phyloP scores from a whole-genome alignment of 2,888 invertebrate genomes.

The Leptothorax acervorum region DNA sequence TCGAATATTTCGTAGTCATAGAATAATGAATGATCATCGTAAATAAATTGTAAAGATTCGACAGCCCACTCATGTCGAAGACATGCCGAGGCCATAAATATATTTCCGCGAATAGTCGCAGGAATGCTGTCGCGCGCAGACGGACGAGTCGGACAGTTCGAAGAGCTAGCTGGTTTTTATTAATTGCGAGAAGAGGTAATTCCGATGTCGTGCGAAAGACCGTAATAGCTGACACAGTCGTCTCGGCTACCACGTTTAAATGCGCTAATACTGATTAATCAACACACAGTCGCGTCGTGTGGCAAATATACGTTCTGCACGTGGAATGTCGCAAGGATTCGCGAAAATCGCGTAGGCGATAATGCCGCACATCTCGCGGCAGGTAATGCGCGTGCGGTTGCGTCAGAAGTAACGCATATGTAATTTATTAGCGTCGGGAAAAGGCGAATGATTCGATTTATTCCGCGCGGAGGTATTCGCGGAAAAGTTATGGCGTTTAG shows the following conservation, averaged over 20 bases:
- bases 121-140: slow-evolving; percentile 27
- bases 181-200: slow-evolving; percentile 65
- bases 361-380: slow-evolving; percentile 30
- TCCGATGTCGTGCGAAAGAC: slow-evolving; percentile 58
- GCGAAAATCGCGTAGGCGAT: slow-evolving; percentile 67
- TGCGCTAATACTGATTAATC: slow-evolving; percentile 83
- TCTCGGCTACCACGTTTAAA: slow-evolving; percentile 68
- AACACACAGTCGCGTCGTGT: slow-evolving; percentile 74
- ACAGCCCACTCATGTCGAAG: not conserved
- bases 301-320: not conserved
- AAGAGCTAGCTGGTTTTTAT: slow-evolving; percentile 50
- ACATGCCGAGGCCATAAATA: not conserved
- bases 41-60: slow-evolving; percentile 7
- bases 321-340: slow-evolving; percentile 38
- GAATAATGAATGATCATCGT: not conserved
- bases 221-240: slow-evolving; percentile 60
- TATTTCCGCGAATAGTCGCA: not conserved
- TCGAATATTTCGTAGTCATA: not conserved
- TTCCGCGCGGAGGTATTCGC: slow-evolving; percentile 27
- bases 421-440: slow-evolving; percentile 32
- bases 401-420: slow-evolving; percentile 56
- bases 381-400: slow-evolving; percentile 23
- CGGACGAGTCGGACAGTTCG: not conserved
- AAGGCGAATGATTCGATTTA: slow-evolving; percentile 52
- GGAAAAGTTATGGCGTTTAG: slow-evolving; percentile 53